A percentile compares a stretch with the other conserved stretches of the same genome.
These are phyloP conservation scores for Ictidomys tridecemlineatus DNA, from an alignment of 2,113 vertebrate species.

Conservation along the genomic window DNA sequence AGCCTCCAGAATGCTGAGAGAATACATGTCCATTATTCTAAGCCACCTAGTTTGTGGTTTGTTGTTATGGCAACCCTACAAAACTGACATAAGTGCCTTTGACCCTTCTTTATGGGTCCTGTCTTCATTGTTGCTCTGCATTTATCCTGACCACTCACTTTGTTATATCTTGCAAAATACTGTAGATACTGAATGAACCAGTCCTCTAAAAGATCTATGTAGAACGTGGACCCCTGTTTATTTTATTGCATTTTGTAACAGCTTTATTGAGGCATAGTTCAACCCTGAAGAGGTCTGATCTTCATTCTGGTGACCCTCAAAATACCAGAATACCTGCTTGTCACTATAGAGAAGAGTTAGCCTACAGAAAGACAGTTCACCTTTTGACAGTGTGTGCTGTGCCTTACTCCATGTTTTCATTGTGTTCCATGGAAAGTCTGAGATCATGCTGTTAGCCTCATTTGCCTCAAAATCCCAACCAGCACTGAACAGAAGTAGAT, in stretches of 20 bases:
- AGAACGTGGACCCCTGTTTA: not conserved
- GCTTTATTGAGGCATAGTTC: not conserved
- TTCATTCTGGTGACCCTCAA: not conserved
- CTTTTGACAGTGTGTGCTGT: not conserved
- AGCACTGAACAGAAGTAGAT: not conserved
- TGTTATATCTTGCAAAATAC: not conserved
- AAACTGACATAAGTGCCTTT: not conserved
- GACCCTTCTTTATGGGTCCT: not conserved
- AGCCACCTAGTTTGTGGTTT: not conserved
- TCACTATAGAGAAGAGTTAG: not conserved
- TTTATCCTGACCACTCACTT: not conserved
- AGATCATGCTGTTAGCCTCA: not conserved
- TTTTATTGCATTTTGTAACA: not conserved
- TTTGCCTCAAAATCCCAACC: conserved; percentile 11
- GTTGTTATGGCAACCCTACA: not conserved
- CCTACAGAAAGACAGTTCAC: not conserved
- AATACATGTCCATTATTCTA: not conserved
- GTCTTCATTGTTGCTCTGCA: not conserved
- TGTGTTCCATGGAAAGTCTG: not conserved
- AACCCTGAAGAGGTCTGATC: not conserved
- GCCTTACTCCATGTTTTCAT: not conserved
- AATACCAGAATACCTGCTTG: not conserved
- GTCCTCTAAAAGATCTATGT: not conserved
- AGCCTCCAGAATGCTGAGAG: not conserved
- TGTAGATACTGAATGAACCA: not conserved